Base-by-base conservation (phyloP, 2,113 vertebrate genomes). In the Manacus vitellinus region DNA sequence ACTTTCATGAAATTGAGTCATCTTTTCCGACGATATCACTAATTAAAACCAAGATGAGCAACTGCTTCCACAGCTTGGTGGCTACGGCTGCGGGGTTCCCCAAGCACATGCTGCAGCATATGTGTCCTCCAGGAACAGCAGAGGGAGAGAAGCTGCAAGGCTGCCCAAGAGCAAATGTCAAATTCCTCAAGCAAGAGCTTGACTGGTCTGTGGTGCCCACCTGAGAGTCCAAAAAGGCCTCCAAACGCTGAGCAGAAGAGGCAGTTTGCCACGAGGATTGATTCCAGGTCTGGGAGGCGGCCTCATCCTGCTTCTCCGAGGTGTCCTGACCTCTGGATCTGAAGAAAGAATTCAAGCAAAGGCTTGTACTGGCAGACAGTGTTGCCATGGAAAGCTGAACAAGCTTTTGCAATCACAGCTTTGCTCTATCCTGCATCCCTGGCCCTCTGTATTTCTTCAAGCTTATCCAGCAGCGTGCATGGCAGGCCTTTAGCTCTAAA, bases 11-110 rank as follows among this genome's bases (percentile, higher is more conserved):
- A 77, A 71, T 1, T 71, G 51, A 93, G 46, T 84, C 41, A 89
- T 91, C 59, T 63, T 77, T 70, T 63, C 51, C 76, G 67, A 71
- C 1, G 19, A 12, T 63, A 56, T 27, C 31, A 27, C 85, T 83
- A 94, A 95, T 94, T 95, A 71, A 89, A 63, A 9, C 12, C 89
- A 59, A 74, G 91, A 80, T 59, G 79, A 94, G 91, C 83, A 88
- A 84, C 72, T 54, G 51, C 67, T 84, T 59, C 43, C 56, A 30
- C 92, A 95, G 85, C 28, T 31, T 49, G 72, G 79, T 71, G 75
- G 46, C 47, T 56, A 39, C 0, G 8, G 51, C 13, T 33, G 68
- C 8, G 1, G 89, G 9, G 2, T 24, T 86, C 21, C 79, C 47
- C 0, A 0, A 92, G 80, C 56, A 23, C 91, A 10, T 44, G 55